Evolutionary conservation across 2,797 vertebrate genomes (phyloP).

Genomic region (Eulemur rubriventer): DNA sequence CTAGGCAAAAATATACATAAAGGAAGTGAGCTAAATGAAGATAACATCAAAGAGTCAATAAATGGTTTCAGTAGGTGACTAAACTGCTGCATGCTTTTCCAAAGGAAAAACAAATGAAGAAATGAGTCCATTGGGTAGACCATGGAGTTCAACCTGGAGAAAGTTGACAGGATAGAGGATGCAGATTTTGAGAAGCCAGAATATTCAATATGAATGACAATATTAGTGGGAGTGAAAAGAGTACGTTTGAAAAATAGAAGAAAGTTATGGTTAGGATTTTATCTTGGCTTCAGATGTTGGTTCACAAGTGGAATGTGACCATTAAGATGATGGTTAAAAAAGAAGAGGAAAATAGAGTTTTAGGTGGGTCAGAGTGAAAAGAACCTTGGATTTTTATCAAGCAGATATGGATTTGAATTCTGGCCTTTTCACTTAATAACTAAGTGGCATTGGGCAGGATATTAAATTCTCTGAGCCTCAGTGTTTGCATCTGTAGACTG

Average conservation of each 20-base stretch:
- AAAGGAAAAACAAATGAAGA: background rate
- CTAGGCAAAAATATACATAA: background rate
- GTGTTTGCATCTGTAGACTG: background rate
- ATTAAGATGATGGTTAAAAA: background rate
- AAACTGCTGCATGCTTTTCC: background rate
- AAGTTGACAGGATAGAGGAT: background rate
- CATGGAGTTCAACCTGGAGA: background rate
- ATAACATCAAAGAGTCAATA: background rate
- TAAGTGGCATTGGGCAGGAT: background rate
- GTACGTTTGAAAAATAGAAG: background rate
- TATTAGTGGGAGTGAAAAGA: background rate
- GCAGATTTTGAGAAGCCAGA: background rate
- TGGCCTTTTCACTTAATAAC: conserved; percentile 32
- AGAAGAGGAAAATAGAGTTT: background rate
- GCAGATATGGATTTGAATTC: background rate
- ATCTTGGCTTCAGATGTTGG: background rate
- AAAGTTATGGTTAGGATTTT: background rate
- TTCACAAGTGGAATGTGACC: background rate
- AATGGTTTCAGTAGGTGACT: background rate
- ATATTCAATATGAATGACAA: background rate
- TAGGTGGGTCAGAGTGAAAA: background rate
- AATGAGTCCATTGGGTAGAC: background rate
- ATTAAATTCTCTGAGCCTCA: background rate
- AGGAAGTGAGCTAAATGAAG: background rate
- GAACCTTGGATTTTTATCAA: conserved; percentile 24